Base-by-base conservation (phyloP, 1,140 invertebrate genomes). In the Cyphomyrmex costatus region DNA sequence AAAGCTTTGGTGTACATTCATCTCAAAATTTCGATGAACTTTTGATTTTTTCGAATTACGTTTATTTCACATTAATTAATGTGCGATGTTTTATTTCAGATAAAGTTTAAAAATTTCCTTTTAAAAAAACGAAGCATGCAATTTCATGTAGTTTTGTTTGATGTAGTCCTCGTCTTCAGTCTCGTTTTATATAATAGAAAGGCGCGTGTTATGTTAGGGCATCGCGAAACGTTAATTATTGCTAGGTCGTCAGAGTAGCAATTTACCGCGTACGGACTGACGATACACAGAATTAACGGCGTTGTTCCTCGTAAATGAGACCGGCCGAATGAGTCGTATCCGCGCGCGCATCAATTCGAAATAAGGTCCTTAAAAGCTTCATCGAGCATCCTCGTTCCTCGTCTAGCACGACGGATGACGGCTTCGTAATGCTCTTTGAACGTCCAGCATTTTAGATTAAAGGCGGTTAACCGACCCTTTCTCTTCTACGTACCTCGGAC, bases 311-410 rank as follows among this genome's bases (percentile, higher is more conserved):
- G 65, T 70, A 82, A 82, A 73, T 21, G 27, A n/a, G 3, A 1
- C 65, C 60, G 12, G n/a, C 46, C 42, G 60, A 79, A 66, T 66
- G 76, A 46, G 60, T 49, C n/a, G 60, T 78, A 49, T 63, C 49
- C 58, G 49, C 58, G 16, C 6, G 74, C 36, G 36, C 70, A 87
- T 86, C 83, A 87, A 87, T 87, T 86, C 56, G 36, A 51, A 60
- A 77, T 77, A 68, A 86, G 51, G 51, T 77, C 51, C 51, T 86
- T 87, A 53, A 86, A 86, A 78, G 63, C 71, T 87, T 86, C 71
- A 86, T 86, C 36, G 71, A 78, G 42, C 65, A 68, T 87, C 58
- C 46, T 86, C 21, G 42, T n/a, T 65, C 60, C 12, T 36, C 46
- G 19, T 77, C 74, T 61, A 46, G 12, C 30, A 24, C 12, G 68